Evolutionary conservation across 2,113 vertebrate genomes (phyloP).

Genomic region (Bos javanicus): DNA sequence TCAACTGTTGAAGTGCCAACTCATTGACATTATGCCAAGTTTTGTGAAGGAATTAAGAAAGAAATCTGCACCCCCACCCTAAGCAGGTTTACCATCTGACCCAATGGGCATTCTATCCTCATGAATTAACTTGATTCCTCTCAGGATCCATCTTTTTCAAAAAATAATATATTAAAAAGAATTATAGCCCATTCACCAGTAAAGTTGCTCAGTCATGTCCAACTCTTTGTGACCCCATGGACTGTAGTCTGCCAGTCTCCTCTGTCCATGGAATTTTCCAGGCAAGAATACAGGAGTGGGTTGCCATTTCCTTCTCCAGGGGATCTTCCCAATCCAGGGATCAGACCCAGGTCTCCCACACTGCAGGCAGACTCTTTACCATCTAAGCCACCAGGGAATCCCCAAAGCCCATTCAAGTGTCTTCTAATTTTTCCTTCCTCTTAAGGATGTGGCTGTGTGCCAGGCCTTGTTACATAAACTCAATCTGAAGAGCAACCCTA

Average conservation of each 20-base stretch:
- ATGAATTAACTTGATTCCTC: neutral
- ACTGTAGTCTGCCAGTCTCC: neutral
- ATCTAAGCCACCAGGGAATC: neutral
- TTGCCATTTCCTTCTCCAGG: neutral
- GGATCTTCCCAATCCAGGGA: neutral
- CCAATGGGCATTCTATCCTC: neutral
- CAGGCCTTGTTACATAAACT: fast-evolving
- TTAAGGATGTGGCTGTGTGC: neutral
- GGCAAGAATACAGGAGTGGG: neutral
- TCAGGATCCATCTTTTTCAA: neutral
- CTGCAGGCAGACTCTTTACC: neutral
- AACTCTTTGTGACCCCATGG: fast-evolving
- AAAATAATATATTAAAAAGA: neutral
- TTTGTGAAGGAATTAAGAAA: neutral
- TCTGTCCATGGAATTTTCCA: neutral
- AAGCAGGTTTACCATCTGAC: neutral
- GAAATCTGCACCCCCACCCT: fast-evolving
- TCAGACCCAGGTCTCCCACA: neutral
- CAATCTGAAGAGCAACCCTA: neutral
- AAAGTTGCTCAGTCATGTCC: neutral
- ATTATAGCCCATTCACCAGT: neutral
- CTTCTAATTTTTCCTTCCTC: neutral
- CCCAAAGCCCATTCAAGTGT: fast-evolving
- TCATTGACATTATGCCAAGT: too few species aligned
- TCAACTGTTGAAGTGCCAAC: neutral